phyloP scores from a whole-genome alignment of 2,888 invertebrate species.

The Esperia sulphurella region DNA sequence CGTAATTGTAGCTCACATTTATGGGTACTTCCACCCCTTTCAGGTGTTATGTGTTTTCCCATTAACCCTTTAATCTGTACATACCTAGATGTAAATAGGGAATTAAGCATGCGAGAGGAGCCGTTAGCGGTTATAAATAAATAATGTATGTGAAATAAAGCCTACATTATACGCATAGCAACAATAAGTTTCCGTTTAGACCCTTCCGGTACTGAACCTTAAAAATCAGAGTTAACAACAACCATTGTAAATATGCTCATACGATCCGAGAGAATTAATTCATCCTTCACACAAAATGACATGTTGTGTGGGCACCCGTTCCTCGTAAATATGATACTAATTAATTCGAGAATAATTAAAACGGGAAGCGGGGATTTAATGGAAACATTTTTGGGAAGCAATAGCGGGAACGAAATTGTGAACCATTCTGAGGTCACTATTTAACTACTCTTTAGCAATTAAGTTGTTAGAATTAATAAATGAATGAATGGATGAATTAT shows the following conservation, averaged over 20 bases:
- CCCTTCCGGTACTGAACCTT: not conserved
- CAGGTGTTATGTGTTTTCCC: too few relatives aligned
- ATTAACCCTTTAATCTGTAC: too few relatives aligned
- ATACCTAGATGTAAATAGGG: too few relatives aligned
- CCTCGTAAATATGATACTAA: not conserved
- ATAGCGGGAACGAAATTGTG: too few relatives aligned
- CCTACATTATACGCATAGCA: not conserved
- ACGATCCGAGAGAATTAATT: not conserved
- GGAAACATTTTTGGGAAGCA: not conserved
- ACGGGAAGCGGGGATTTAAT: not conserved
- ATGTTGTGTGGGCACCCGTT: not conserved
- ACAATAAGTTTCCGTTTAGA: constrained; percentile 3
- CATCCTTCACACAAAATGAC: not conserved
- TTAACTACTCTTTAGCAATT: too few relatives aligned
- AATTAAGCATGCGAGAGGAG: too few relatives aligned
- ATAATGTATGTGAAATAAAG: not conserved
- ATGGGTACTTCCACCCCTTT: too few relatives aligned
- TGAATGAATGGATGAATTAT: too few relatives aligned
- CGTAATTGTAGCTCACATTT: too few relatives aligned
- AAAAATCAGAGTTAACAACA: constrained; percentile 1
- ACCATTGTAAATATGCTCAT: not conserved
- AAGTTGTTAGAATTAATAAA: too few relatives aligned
- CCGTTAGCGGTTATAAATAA: not conserved
- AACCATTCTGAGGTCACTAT: too few relatives aligned
- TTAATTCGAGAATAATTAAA: not conserved